phyloP scores from a whole-genome alignment of 2,888 invertebrate species.

The Argyra leucocephala region DNA sequence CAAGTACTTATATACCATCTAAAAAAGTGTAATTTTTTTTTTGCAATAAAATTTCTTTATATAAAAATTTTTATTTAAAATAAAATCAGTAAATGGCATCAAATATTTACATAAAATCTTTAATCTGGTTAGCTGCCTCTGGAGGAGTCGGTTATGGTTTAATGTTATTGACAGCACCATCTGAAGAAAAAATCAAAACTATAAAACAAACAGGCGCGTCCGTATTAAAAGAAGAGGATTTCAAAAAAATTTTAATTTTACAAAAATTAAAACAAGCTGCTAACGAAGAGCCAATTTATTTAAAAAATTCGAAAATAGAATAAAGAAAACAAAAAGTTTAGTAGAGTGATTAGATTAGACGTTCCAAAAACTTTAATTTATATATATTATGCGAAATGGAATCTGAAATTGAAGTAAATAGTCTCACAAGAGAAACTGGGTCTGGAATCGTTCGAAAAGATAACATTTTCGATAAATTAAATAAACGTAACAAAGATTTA shows the following conservation, averaged over 20 bases:
- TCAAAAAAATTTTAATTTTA: conserved; percentile 34
- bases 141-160: conserved; percentile 54
- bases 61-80: conserved; percentile 19
- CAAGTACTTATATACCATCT: conserved; percentile 4
- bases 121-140: conserved; percentile 52
- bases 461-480: conserved; percentile 35
- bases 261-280: conserved; percentile 34
- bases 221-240: conserved; percentile 28
- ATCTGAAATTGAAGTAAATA: background rate
- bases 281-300: conserved; percentile 28
- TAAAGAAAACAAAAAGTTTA: background rate
- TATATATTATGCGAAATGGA: background rate
- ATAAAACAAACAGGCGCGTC: conserved; percentile 29
- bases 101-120: conserved; percentile 42
- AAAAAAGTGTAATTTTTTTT: conserved; percentile 12
- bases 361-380: background rate
- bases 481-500: conserved; percentile 41
- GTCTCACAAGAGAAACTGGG: background rate
- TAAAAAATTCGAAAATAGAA: conserved; percentile 20
- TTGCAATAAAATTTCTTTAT: conserved; percentile 14
- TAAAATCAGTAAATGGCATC: conserved; percentile 32
- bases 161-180: conserved; percentile 49
- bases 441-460: conserved; percentile 31
- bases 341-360: background rate
- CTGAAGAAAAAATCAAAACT: conserved; percentile 39